Percentiles rank a stretch among this genome's conserved stretches.
These are phyloP conservation scores for Aplidium turbinatum DNA, from an alignment of 23 tunicate genomes.

Conservation along the genomic window DNA sequence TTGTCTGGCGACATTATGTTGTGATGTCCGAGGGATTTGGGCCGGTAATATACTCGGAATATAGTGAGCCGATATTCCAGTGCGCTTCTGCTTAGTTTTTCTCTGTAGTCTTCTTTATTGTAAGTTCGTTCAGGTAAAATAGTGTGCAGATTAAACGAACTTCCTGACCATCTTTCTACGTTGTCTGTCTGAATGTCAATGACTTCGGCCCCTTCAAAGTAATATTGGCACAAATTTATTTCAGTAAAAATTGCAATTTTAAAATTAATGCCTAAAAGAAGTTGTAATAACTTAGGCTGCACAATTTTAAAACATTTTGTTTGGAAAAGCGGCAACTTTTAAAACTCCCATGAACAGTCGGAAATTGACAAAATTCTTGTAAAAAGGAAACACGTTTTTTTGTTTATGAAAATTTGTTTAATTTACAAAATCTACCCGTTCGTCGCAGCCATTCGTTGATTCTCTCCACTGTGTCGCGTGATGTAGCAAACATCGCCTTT, in stretches of 20 bases:
- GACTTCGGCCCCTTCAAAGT: constrained; percentile 57
- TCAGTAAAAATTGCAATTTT: too few relatives aligned
- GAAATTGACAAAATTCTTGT: too few relatives aligned
- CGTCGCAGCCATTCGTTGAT: constrained; percentile 50
- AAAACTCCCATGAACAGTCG: too few relatives aligned
- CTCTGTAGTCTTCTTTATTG: constrained; percentile 68
- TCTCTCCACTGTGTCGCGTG: constrained; percentile 36
- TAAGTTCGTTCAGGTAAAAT: constrained; percentile 42
- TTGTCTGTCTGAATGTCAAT: constrained; percentile 63
- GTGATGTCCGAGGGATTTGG: constrained; percentile 23
- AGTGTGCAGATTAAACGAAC: constrained; percentile 2
- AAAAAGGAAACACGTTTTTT: too few relatives aligned
- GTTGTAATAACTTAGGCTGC: too few relatives aligned
- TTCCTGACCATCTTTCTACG: constrained; percentile 66
- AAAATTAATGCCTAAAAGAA: too few relatives aligned
- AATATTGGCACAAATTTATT: too few relatives aligned
- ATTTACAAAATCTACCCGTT: constrained; percentile 50
- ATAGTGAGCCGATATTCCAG: constrained; percentile 61
- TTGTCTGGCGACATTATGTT: constrained; percentile 7
- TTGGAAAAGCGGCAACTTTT: too few relatives aligned
- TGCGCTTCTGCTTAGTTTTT: constrained; percentile 29
- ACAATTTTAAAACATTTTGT: too few relatives aligned
- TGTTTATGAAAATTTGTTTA: too few relatives aligned
- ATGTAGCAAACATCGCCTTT: constrained; percentile 57
- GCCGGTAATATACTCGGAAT: constrained; percentile 50